Evolutionary conservation across 2,888 invertebrate genomes (phyloP).

Genomic region (Ormyrus labotus): DNA sequence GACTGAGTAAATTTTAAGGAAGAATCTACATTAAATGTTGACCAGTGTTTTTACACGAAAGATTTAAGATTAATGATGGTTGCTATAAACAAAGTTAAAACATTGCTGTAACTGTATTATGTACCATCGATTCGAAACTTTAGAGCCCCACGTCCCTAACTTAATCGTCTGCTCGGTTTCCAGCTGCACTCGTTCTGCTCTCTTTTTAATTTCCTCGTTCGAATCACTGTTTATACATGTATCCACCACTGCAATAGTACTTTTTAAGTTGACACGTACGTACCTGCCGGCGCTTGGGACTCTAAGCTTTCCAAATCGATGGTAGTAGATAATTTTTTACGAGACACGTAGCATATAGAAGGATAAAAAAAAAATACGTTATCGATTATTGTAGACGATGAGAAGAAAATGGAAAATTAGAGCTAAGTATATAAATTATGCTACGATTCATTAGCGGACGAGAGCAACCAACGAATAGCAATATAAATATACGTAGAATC

Average conservation of each 20-base stretch:
- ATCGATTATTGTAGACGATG: slow-evolving; percentile 47
- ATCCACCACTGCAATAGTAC: slow-evolving; percentile 21
- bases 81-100: slow-evolving; percentile 26
- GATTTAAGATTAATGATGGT: slow-evolving; percentile 38
- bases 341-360: slow-evolving; percentile 40
- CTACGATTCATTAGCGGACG: slow-evolving; percentile 57
- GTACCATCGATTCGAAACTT: slow-evolving; percentile 31
- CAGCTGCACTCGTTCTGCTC: background rate
- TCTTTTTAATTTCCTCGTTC: background rate
- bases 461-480: slow-evolving; percentile 65
- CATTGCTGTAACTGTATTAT: slow-evolving; percentile 32
- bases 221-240: background rate
- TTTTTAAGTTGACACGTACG: slow-evolving; percentile 11
- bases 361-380: slow-evolving; percentile 33
- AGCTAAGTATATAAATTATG: slow-evolving; percentile 37
- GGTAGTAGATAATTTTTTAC: slow-evolving; percentile 48
- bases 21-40: slow-evolving; percentile 38
- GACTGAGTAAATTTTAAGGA: slow-evolving; percentile 44
- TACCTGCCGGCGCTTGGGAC: slow-evolving; percentile 26
- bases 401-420: slow-evolving; percentile 38
- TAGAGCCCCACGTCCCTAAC: slow-evolving; percentile 6
- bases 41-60: slow-evolving; percentile 43
- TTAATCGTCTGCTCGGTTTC: background rate
- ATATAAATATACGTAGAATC: slow-evolving; percentile 55
- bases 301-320: slow-evolving; percentile 35